phyloP scores from a whole-genome alignment of 2,888 invertebrate species.

The Polia nebulosa region DNA sequence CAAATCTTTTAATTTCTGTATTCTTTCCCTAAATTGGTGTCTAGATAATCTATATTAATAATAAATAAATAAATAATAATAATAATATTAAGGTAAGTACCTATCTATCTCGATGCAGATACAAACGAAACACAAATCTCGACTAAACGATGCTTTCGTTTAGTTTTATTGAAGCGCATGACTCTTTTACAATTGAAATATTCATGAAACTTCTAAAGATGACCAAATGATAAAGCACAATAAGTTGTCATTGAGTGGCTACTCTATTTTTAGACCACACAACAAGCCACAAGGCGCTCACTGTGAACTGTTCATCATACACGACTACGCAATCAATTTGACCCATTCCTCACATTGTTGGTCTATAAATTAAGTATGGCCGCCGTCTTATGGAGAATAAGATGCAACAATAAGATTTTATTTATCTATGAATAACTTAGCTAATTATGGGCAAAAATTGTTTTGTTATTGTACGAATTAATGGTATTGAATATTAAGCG shows the following conservation, averaged over 20 bases:
- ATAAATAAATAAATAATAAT: too few species aligned
- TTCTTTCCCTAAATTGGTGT: not conserved
- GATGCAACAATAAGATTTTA: slow-evolving; percentile 14
- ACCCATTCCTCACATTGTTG: slow-evolving; percentile 80
- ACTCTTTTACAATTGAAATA: slow-evolving; percentile 67
- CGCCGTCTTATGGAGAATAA: slow-evolving; percentile 3
- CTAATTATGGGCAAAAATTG: not conserved
- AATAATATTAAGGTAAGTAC: too few species aligned
- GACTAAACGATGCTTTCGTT: slow-evolving; percentile 47
- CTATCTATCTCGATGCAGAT: not conserved
- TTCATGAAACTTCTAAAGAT: slow-evolving; percentile 69
- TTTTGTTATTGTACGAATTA: not conserved
- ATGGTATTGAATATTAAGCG: slow-evolving; percentile 21
- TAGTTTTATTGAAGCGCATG: slow-evolving; percentile 66
- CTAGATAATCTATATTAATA: too few species aligned
- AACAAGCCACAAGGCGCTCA: slow-evolving; percentile 74
- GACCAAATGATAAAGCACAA: slow-evolving; percentile 73
- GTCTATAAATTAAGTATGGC: slow-evolving; percentile 59
- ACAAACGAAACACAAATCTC: slow-evolving; percentile 37
- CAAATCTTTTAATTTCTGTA: not conserved
- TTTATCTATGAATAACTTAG: slow-evolving; percentile 1
- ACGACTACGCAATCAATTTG: slow-evolving; percentile 87
- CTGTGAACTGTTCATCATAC: slow-evolving; percentile 75
- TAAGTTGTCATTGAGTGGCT: slow-evolving; percentile 78
- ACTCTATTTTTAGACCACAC: slow-evolving; percentile 85